Conservation (phyloP, 2,888 invertebrate genomes). For the Pomacea canaliculata region DNA sequence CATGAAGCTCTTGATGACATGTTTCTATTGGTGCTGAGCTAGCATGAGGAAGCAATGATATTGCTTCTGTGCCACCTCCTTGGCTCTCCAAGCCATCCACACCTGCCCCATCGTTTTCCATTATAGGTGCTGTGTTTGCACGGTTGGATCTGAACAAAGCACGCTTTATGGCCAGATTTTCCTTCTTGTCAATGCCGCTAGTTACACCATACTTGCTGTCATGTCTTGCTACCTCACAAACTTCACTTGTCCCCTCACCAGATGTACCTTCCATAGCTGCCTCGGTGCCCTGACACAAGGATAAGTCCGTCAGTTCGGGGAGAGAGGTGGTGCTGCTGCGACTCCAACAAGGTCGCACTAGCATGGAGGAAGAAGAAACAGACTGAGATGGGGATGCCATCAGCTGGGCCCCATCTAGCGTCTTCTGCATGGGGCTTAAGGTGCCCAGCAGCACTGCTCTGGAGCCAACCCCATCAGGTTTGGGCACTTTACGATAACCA, state of each 20-base stretch:
- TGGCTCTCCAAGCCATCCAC: no score
- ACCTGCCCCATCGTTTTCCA: background rate
- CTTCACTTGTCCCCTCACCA: no score
- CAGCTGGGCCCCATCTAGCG: background rate
- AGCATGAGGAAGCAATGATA: no score
- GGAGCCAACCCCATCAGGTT: conserved; percentile 36
- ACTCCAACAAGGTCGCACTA: conserved; percentile 51
- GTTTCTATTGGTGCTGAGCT: no score
- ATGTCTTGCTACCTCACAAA: no score
- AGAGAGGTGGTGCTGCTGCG: conserved; percentile 63
- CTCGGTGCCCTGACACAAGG: background rate
- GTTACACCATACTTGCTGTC: no score
- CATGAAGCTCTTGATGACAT: no score
- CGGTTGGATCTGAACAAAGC: conserved; percentile 27
- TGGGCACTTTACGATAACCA: conserved; percentile 63
- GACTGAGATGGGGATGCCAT: conserved; percentile 8
- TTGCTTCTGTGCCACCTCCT: no score
- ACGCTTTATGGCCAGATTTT: background rate
- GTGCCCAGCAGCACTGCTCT: conserved; percentile 60
- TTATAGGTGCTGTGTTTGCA: conserved; percentile 29
- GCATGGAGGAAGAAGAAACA: conserved; percentile 44
- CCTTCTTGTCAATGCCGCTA: background rate
- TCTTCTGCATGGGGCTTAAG: conserved; percentile 49
- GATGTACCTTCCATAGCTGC: background rate
- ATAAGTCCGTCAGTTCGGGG: conserved; percentile 57